Evolutionary conservation across 2,888 invertebrate species (phyloP).

Genomic region (Neoitamus cyanurus): DNA sequence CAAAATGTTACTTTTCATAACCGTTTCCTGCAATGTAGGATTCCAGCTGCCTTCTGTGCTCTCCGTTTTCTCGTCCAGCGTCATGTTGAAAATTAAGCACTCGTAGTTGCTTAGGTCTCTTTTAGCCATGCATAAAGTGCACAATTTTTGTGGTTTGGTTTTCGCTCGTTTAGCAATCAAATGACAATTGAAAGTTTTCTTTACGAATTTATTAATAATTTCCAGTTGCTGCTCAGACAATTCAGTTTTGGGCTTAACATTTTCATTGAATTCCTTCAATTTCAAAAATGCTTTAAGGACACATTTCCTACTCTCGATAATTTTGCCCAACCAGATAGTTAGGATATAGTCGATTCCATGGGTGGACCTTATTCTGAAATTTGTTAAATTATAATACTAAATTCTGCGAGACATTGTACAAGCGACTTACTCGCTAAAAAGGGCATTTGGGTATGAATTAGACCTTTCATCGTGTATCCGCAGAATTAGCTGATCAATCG

Average conservation of each 20-base stretch:
- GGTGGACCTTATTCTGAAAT: slow-evolving; percentile 41
- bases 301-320: slow-evolving; percentile 52
- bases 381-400: not conserved
- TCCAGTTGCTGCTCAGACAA: slow-evolving; percentile 52
- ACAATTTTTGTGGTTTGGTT: slow-evolving; percentile 55
- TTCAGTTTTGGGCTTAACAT: slow-evolving; percentile 57
- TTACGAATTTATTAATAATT: slow-evolving; percentile 57
- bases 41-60: slow-evolving; percentile 73
- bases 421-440: not conserved
- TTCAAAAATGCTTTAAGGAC: slow-evolving; percentile 56
- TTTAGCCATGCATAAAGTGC: slow-evolving; percentile 67
- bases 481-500: slow-evolving; percentile 54
- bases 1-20: slow-evolving; percentile 68
- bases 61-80: slow-evolving; percentile 64
- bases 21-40: slow-evolving; percentile 70
- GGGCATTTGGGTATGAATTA: not conserved
- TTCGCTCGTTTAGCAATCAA: not conserved
- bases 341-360: slow-evolving; percentile 56
- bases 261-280: slow-evolving; percentile 56
- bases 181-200: slow-evolving; percentile 62
- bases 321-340: slow-evolving; percentile 58
- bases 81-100: slow-evolving; percentile 69
- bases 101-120: slow-evolving; percentile 68
- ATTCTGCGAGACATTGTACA: not conserved
- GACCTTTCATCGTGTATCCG: slow-evolving; percentile 58